A percentile compares a stretch with the other conserved stretches of the same genome.
Conservation (phyloP, 2,888 invertebrate species). For the Neuroscelio doddi region DNA sequence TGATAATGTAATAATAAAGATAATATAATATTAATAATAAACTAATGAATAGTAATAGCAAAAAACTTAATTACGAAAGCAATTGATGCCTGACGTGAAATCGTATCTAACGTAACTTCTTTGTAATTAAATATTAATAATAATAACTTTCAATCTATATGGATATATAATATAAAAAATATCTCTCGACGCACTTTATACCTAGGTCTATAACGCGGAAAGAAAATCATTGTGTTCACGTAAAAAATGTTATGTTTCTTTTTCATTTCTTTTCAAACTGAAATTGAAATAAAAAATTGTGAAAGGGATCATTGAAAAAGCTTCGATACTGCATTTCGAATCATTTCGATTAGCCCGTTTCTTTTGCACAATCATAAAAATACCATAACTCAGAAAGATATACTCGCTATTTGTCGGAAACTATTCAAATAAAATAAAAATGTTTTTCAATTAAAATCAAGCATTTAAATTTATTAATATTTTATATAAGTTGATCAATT, state of each 20-base stretch:
- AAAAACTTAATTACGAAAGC: slow-evolving; percentile 19
- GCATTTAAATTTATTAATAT: no score
- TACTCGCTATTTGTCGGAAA: no score
- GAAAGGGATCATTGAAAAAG: no score
- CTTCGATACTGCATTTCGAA: background rate
- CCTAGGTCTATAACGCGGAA: slow-evolving; percentile 58
- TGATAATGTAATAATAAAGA: slow-evolving; percentile 27
- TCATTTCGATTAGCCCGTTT: no score
- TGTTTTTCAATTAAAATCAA: no score
- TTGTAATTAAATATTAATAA: slow-evolving; percentile 9
- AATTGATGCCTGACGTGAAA: slow-evolving; percentile 7
- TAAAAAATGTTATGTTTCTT: background rate
- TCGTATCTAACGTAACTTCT: slow-evolving; percentile 3
- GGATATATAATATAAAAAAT: slow-evolving; percentile 67
- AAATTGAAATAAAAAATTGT: background rate
- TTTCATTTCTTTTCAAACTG: no score
- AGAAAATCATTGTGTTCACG: background rate
- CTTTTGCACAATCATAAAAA: no score
- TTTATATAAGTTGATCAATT: no score
- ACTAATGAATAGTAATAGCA: slow-evolving; percentile 15
- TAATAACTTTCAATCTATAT: slow-evolving; percentile 54
- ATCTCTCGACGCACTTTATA: slow-evolving; percentile 62
- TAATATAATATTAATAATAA: slow-evolving; percentile 34
- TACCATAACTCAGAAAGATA: no score
- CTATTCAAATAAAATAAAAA: no score